These are phyloP conservation scores for Macquaria ambigua DNA, from an alignment of 2,113 vertebrate genomes.

Conservation along the genomic window DNA sequence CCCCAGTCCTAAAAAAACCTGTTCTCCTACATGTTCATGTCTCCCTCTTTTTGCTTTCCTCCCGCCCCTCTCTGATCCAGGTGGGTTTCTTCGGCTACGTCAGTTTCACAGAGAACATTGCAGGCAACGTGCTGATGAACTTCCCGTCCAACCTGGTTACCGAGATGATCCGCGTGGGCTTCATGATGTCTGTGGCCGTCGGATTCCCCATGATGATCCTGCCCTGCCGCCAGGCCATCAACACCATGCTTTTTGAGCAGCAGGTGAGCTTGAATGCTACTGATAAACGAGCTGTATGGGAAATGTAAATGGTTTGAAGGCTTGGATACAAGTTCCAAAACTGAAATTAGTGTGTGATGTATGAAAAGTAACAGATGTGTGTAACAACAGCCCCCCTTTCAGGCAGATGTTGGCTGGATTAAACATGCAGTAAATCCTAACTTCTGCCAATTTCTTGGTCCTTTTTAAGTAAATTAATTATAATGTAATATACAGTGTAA, in stretches of 20 bases:
- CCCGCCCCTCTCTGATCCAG: slow-evolving; percentile 74
- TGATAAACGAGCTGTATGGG: background rate
- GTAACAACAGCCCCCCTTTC: background rate
- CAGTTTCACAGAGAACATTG: slow-evolving; percentile 95
- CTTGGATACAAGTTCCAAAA: background rate
- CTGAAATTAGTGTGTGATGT: background rate
- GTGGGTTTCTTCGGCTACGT: slow-evolving; percentile 98
- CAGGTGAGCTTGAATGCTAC: slow-evolving; percentile 85
- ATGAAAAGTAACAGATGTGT: background rate
- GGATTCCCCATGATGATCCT: slow-evolving; percentile 99
- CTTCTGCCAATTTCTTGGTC: background rate
- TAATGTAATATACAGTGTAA: background rate
- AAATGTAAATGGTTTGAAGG: background rate
- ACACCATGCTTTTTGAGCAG: slow-evolving; percentile 98
- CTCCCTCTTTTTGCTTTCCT: background rate
- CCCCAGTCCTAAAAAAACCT: background rate
- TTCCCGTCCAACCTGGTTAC: slow-evolving; percentile 98
- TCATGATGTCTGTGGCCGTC: slow-evolving; percentile 98
- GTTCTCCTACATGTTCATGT: background rate
- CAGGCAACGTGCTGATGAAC: slow-evolving; percentile 96
- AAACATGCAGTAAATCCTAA: background rate
- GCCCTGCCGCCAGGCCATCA: slow-evolving; percentile 96
- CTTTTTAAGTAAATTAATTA: background rate
- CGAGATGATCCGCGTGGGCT: slow-evolving; percentile 94
- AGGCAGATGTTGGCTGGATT: background rate